Base-by-base conservation (phyloP, 2,797 vertebrate genomes). In the Graptemys geographica region DNA sequence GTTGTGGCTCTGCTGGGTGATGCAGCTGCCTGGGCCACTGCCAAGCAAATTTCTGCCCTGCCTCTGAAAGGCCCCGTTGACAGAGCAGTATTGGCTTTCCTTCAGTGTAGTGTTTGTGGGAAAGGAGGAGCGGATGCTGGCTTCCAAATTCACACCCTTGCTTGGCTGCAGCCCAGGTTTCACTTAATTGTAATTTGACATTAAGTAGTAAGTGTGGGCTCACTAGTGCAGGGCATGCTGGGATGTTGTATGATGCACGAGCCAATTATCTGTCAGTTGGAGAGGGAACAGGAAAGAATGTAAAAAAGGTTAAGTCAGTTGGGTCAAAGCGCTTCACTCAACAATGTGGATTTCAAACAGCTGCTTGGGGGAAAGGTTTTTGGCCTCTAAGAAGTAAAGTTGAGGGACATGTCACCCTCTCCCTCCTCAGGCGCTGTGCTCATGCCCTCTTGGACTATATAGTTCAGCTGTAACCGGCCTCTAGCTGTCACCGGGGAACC, bases 11-110 rank as follows among this genome's bases (percentile, higher is more conserved):
- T 62, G 7, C 8, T 19, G 47, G 52, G 55, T 31, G 59, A 4
- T 3, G 52, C 31, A 52, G 44, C 52, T 74, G 23, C 37, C 8
- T 1, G 0, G 79, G 25, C 7, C 51, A 2, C 8, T 25, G 8
- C 19, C 88, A 84, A 1, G 19, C 65, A 56, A 27, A 27, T 19
- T 74, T 44, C 57, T 69, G 81, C 31, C 62, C 69, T 2, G 21
- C 25, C 62, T 9, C 25, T 27, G 19, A 62, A 41, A 79, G 7
- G 65, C 65, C 74, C 56, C 18, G 1, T 19, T 18, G 16, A n/a
- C 65, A 11, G 57, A n/a, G 52, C 44, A n/a, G 3, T 13, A 1
- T 1, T 80, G 78, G 27, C 33, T 90, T 59, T 55, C 91, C 59
- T 59, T 47, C 4, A 27, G 44, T 27, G 27, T 49, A 16, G 23